These are phyloP conservation scores for Trichoplusia ni DNA, from an alignment of 1,140 invertebrate species.

Conservation along the genomic window DNA sequence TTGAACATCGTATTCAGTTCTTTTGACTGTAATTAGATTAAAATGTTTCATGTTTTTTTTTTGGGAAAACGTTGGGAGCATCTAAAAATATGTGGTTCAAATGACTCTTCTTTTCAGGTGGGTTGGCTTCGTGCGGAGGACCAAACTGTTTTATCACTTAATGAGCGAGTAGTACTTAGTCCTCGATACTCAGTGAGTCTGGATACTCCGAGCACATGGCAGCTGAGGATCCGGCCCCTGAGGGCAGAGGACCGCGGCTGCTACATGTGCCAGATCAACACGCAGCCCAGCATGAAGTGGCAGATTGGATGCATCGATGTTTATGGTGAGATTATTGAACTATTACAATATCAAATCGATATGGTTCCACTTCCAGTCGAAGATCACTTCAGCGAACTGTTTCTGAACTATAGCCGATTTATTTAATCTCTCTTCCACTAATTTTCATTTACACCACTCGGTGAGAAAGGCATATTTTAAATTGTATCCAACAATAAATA, in stretches of 20 bases:
- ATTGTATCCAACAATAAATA: too few species aligned
- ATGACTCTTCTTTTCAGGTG: constrained; percentile 83
- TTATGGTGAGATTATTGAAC: constrained; percentile 85
- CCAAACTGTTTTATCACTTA: constrained; percentile 92
- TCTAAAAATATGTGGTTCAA: too few species aligned
- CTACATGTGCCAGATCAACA: constrained; percentile 95
- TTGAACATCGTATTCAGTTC: not conserved
- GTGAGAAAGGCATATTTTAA: too few species aligned
- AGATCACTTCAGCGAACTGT: too few species aligned
- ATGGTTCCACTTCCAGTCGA: too few species aligned
- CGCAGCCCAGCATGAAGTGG: constrained; percentile 90
- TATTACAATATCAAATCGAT: not conserved
- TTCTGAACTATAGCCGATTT: too few species aligned
- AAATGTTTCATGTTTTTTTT: too few species aligned
- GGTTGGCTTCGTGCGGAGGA: constrained; percentile 94
- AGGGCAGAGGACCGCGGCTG: constrained; percentile 88
- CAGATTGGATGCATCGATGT: constrained; percentile 94
- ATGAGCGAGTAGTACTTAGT: constrained; percentile 92
- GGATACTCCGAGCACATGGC: constrained; percentile 89
- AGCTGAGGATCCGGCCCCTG: constrained; percentile 87
- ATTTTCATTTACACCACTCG: not conserved
- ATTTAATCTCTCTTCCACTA: not conserved
- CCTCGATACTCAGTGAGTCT: constrained; percentile 89
- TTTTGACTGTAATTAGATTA: too few species aligned
- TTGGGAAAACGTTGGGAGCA: too few species aligned